Evolutionary conservation across 2,888 invertebrate species (phyloP).

Genomic region (Eueremaeus valkanovi): DNA sequence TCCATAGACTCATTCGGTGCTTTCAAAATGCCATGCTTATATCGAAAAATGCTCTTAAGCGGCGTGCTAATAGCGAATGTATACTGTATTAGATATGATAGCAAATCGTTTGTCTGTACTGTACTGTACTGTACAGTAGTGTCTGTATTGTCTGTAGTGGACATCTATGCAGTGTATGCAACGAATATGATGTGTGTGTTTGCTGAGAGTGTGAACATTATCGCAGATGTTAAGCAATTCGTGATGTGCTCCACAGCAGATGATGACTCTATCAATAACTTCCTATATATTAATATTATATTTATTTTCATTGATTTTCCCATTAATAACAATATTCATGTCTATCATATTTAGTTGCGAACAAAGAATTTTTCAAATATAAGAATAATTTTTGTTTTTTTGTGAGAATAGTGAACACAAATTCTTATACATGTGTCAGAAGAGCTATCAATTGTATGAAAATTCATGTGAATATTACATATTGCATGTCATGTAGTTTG

Average conservation of each 20-base stretch:
- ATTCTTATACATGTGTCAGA: background rate
- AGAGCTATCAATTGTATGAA: background rate
- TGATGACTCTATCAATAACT: constrained; percentile 19
- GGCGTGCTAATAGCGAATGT: background rate
- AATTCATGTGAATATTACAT: background rate
- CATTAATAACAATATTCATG: constrained; percentile 4
- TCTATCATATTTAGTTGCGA: background rate
- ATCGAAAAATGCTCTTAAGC: too few relatives aligned
- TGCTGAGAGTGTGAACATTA: constrained; percentile 30
- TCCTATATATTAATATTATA: constrained; percentile 17
- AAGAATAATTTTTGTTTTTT: background rate
- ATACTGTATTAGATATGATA: background rate
- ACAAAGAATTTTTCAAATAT: background rate
- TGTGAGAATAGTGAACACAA: background rate
- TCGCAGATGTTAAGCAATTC: constrained; percentile 25
- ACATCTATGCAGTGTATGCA: background rate
- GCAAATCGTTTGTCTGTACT: too few relatives aligned
- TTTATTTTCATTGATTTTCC: constrained; percentile 32
- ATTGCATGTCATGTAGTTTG: background rate
- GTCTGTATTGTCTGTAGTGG: too few relatives aligned
- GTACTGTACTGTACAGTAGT: too few relatives aligned
- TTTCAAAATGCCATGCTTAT: too few relatives aligned
- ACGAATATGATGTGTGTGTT: background rate
- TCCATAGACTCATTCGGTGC: too few relatives aligned
- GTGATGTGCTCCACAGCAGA: constrained; percentile 15